Evolutionary conservation across 1,140 invertebrate genomes (phyloP).

Genomic region (Nebria ingens): DNA sequence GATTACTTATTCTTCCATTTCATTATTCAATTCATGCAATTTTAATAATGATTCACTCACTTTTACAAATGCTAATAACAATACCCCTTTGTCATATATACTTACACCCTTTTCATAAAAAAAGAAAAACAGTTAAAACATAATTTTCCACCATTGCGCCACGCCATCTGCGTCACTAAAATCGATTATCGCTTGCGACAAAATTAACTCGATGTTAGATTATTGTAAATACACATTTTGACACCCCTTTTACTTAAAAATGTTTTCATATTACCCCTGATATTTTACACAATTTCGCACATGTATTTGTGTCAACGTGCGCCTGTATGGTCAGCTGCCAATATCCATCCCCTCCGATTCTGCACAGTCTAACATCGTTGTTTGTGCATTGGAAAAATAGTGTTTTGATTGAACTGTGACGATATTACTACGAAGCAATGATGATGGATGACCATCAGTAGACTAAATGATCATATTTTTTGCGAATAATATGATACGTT

Average conservation of each 20-base stretch:
- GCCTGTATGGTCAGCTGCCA: background rate
- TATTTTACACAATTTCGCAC: background rate
- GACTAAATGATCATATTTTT: too few relatives aligned
- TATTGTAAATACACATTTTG: background rate
- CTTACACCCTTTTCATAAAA: background rate
- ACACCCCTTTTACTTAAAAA: too few relatives aligned
- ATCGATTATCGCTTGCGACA: too few relatives aligned
- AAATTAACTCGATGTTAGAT: background rate
- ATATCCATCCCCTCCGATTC: background rate
- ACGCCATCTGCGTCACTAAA: background rate
- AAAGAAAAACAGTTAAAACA: background rate
- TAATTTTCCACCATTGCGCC: background rate
- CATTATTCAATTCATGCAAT: too few relatives aligned
- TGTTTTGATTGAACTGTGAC: background rate
- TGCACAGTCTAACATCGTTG: too few relatives aligned
- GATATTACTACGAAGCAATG: background rate
- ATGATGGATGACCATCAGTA: background rate
- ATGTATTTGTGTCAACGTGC: background rate
- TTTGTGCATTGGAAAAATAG: too few relatives aligned
- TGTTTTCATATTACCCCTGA: too few relatives aligned
- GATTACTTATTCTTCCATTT: too few relatives aligned
- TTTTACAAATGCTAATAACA: too few relatives aligned
- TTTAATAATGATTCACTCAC: too few relatives aligned
- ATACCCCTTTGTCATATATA: too few relatives aligned
- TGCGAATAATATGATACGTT: background rate